A percentile compares a stretch with the other conserved stretches of the same genome.
These are phyloP conservation scores for Azemiops feae DNA, from an alignment of 2,113 vertebrate species.

Conservation along the genomic window DNA sequence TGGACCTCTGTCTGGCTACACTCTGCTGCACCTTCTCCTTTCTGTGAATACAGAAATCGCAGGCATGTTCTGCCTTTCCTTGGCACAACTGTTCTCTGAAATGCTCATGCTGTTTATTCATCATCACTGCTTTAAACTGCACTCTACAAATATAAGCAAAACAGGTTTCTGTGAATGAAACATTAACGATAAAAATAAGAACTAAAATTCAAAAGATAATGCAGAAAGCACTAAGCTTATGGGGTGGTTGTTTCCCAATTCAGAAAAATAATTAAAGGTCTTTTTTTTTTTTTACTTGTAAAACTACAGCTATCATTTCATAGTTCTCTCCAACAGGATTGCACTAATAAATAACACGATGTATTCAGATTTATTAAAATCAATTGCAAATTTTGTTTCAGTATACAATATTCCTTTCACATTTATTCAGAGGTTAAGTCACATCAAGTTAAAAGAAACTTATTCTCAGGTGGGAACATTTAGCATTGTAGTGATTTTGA, in stretches of 20 bases:
- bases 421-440: not conserved
- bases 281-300: not conserved
- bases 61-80: not conserved
- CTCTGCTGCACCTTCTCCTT: not conserved
- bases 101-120: not conserved
- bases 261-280: not conserved
- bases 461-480: not conserved
- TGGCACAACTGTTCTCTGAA: not conserved
- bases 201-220: not conserved
- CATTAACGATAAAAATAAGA: not conserved
- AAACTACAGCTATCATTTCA: not conserved
- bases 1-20: conserved; percentile 9
- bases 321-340: not conserved
- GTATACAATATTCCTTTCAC: not conserved
- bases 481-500: not conserved
- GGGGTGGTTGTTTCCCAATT: not conserved
- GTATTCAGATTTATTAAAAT: not conserved
- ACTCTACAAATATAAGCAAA: not conserved
- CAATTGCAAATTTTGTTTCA: not conserved
- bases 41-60: conserved; percentile 8
- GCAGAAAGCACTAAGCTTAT: not conserved
- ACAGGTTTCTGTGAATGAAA: not conserved
- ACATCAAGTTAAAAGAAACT: not conserved
- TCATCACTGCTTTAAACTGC: not conserved
- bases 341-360: not conserved